Evolutionary conservation across 2,888 invertebrate species (phyloP).

Genomic region (Cordilura impudica): DNA sequence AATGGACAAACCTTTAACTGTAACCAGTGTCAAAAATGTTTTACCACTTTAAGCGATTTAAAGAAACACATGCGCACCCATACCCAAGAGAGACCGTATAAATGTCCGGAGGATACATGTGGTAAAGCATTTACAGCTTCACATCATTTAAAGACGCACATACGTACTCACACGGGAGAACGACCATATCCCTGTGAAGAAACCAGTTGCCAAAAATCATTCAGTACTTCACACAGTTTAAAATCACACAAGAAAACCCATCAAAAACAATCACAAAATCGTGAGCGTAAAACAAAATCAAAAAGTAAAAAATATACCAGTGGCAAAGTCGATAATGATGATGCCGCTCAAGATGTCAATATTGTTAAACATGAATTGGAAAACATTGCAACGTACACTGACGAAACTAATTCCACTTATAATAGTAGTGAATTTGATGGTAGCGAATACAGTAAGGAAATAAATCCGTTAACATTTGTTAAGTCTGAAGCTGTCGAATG

Average conservation of each 20-base stretch:
- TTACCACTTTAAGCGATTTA: conserved; percentile 95
- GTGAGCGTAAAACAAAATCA: conserved; percentile 57
- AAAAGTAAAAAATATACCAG: conserved; percentile 43
- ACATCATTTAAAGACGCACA: conserved; percentile 95
- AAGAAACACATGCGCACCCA: conserved; percentile 96
- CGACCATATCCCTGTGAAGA: conserved; percentile 87
- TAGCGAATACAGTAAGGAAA: conserved; percentile 6
- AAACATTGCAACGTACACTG: conserved; percentile 1
- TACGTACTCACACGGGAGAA: conserved; percentile 85
- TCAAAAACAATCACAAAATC: conserved; percentile 77
- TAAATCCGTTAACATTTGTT: conserved; percentile 18
- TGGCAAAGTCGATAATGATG: conserved; percentile 23
- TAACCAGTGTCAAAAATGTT: conserved; percentile 91
- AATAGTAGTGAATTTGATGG: conserved; percentile 47
- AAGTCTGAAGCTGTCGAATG: conserved; percentile 64
- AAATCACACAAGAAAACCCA: conserved; percentile 89
- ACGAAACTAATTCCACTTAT: conserved; percentile 49
- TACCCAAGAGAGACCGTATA: conserved; percentile 93
- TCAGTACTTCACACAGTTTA: conserved; percentile 90
- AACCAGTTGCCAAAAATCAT: conserved; percentile 85
- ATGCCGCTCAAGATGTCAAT: background rate
- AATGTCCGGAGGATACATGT: conserved; percentile 90
- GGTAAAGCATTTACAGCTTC: conserved; percentile 96
- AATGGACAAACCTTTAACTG: conserved; percentile 97
- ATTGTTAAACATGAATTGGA: conserved; percentile 39